Evolutionary conservation across 92 coral and sea anemone genomes (phyloP), one percentile per base, ranked within the genome.

Genomic region (Phenganax stokvisi): DNA sequence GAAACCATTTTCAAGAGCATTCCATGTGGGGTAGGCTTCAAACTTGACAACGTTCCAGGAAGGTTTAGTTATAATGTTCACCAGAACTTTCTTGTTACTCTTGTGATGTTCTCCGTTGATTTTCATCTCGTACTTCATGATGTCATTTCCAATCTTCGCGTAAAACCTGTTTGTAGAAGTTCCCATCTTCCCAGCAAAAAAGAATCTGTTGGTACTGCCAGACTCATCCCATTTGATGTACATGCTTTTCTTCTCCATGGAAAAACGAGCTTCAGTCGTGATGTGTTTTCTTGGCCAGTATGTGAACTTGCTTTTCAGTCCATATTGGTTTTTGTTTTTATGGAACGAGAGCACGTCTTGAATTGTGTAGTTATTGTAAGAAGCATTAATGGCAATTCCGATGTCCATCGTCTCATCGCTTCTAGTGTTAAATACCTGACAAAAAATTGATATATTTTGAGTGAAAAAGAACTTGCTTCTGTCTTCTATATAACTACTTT

Each of bases 271-370:
- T 31, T 90, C 84, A 16, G 99, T 88, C 51, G 77, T 87, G 72
- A 96, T 51, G 87, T 96, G 93, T 83, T 90, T 96, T 57, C 87
- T 85, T 31, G 94, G 94, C 99, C 99, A 96, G 90, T 92, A 92
- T 0, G 97, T 96, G 62, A 90, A 87, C 82, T 96, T 96, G 74
- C 92, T 90, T 31, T 84, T 85, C 67, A 80, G 85, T 25, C 97
- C 97, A 83, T 92, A 92, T 54, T 84, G 90, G 17, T 86, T 83
- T 10, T 97, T 86, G 78, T 79, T 86, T 87, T 90, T 90, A 86
- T 91, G 92, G 70, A 96, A 57, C 77, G 89, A 84, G 10, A 91
- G 81, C 12, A 92, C 84, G 75, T 96, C 97, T 28, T 83, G 84
- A 74, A 96, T 86, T 71, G 99, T 90, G 81, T 88, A 90, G 87